Percentiles rank a stretch among this genome's conserved stretches.
Conservation (phyloP, 2,797 vertebrate species). For the Darevskia mixta region DNA sequence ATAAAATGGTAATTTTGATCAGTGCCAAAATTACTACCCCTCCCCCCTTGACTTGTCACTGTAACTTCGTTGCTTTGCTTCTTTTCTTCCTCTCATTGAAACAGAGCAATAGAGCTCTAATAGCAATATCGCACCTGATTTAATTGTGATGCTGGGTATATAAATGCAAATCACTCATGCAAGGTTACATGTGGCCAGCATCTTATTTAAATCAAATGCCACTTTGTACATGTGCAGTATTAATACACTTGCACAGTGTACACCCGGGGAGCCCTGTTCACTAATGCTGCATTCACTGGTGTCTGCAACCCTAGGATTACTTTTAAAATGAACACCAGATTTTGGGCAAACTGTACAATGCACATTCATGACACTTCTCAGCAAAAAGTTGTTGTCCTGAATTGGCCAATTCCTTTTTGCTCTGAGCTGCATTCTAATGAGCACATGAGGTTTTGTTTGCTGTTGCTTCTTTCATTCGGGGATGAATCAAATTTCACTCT, state of each 20-base stretch:
- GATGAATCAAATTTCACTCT: background rate
- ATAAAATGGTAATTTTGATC: background rate
- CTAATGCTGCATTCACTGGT: background rate
- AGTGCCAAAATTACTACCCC: background rate
- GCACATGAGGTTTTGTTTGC: background rate
- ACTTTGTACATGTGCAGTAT: background rate
- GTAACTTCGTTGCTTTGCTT: background rate
- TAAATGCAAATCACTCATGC: background rate
- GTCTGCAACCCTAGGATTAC: background rate
- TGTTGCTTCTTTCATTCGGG: background rate
- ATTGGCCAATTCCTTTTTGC: background rate
- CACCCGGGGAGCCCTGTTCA: background rate
- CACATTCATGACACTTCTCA: background rate
- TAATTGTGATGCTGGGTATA: background rate
- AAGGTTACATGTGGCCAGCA: background rate
- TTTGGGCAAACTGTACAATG: background rate
- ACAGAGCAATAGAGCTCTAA: background rate
- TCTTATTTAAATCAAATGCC: background rate
- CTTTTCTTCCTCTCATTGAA: background rate
- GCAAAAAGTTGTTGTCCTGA: background rate
- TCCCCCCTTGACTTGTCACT: background rate
- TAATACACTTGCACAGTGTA: background rate
- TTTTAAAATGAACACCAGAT: background rate
- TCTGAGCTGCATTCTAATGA: background rate
- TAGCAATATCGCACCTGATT: background rate